Base-by-base conservation (phyloP, 2,888 invertebrate genomes). In the Polyommatus iphigenia region DNA sequence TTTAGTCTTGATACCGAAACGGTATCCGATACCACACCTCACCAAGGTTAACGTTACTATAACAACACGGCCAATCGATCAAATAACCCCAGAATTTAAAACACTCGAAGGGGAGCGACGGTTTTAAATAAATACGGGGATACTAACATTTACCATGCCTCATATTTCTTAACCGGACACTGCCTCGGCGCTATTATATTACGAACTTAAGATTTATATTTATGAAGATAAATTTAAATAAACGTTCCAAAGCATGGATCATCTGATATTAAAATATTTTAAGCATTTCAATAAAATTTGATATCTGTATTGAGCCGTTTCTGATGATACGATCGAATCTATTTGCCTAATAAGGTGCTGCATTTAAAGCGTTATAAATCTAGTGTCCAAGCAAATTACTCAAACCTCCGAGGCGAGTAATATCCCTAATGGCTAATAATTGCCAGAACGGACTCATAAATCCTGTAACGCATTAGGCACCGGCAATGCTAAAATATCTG, bases 131-230 rank as follows among this genome's bases (percentile, higher is more conserved):
- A 72, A 72, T 41, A 72, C 36, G 24, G 29, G 67, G 67, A 67
- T 67, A 67, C 24, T 67, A 67, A 29, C 29, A 15, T 67, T 67
- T 67, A 67, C 67, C 67, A 18, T 67, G 29, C 29, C 67, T 67
- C 67, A 67, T 67, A 67, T 67, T 67, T 67, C 67, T 67, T 18
- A 67, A 67, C 67, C 67, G 67, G 67, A 67, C 67, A 67, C 67
- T 67, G 29, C 29, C 29, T 32, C 29, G 15, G 8, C n/a, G 41
- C 36, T 72, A 72, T 72, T 72, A 72, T 41, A 72, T 72, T 72
- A 72, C 72, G n/a, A 18, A 41, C n/a, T 41, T 20, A 72, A 72
- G 72, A 72, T 72, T 72, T 72, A 72, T 72, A 72, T 72, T 72
- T 72, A 72, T 41, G 67, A 32, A 6, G 1, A 6, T 29, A 41